Evolutionary conservation across 53 echinoderm and acorn worm species (phyloP), one percentile per base, ranked within the genome.

Genomic region (Glandiceps talaboti): DNA sequence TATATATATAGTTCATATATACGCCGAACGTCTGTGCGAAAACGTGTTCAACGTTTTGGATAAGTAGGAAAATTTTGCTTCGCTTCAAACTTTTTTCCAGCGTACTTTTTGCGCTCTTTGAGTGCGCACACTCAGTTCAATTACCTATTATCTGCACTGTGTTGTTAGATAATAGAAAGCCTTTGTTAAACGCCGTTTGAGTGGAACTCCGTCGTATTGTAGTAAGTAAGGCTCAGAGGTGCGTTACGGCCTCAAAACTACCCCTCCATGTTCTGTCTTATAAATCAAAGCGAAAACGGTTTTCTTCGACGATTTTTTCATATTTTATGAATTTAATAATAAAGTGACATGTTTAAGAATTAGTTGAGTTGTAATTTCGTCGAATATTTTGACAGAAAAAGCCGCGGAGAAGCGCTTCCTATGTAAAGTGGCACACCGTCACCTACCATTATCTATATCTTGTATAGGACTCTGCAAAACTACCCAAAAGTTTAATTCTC

Each of bases 161-260:
- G 76, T 82, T 64, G 76, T 82, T 76, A 82, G 82, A 76, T 82
- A 76, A 33, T 76, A 31, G 33, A 76, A 33, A 30, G 28, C 82
- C 76, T 82, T 82, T 82, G 82, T 82, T 82, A 76, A 33, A 76
- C 82, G 82, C 76, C 76, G 82, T 6, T 33, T 75, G 82, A 82
- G 82, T 76, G 82, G 29, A 33, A 33, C 82, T 76, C 75, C 75
- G 30, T 76, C 76, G 28, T 33, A 33, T 76, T 45, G 64, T 45
- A 20, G 64, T 20, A 45, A 45, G 64, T 45, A 12, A 20, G 64
- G 20, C 64, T 20, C 64, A 12, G 20, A 45, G 64, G 6, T 20
- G 20, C 20, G 64, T 45, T 45, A 20, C 20, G 64, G 64, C 6
- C 64, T 45, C 64, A 45, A 45, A 45, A 20, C 6, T 6, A 45